Evolutionary conservation across 2,888 invertebrate genomes (phyloP), one percentile per base, ranked within the genome.

Genomic region (Pyrrhosoma nymphula): DNA sequence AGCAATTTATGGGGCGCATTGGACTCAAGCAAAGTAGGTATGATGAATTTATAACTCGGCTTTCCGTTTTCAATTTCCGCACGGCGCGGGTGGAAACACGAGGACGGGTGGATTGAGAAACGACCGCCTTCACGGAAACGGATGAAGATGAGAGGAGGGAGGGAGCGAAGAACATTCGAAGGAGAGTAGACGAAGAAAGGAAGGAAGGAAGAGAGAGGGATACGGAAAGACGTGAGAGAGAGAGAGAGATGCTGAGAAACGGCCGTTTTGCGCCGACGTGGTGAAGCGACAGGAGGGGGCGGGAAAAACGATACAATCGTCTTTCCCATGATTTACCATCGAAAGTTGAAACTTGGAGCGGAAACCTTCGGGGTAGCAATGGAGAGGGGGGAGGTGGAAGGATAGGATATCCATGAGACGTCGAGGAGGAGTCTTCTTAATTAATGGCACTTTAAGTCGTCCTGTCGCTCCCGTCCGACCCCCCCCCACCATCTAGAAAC

Each of bases 31-130:
- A 82, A 69, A 47, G 93, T 16, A 60, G 60, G 60, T 39, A 93
- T 93, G 93, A 93, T 93, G 93, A 93, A 93, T 93, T 93, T 93
- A 93, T 93, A 93, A 93, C 75, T n/a, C 69, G 69, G 69, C 69
- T 93, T 47, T 93, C 93, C 47, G 93, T 63, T 69, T 93, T 69
- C 93, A 93, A 93, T 93, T 93, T 93, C 93, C 93, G 93, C 56
- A 93, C 69, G 20, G 91, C 12, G 60, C n/a, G 18, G n/a, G 69
- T 14, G 90, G 91, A 91, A 91, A 91, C 39, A 23, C 91, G 35
- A 18, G 56, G 90, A 30, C 56, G 56, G 56, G 63, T 8, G 23
- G 63, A 63, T 39, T 26, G 63, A 63, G 91, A 90, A n/a, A 16
- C 23, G 60, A 35, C 4, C 60, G 47, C 47, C 47, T 47, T 47